Conservation (phyloP, 2,888 invertebrate genomes). For the Quadroppia sp. region DNA sequence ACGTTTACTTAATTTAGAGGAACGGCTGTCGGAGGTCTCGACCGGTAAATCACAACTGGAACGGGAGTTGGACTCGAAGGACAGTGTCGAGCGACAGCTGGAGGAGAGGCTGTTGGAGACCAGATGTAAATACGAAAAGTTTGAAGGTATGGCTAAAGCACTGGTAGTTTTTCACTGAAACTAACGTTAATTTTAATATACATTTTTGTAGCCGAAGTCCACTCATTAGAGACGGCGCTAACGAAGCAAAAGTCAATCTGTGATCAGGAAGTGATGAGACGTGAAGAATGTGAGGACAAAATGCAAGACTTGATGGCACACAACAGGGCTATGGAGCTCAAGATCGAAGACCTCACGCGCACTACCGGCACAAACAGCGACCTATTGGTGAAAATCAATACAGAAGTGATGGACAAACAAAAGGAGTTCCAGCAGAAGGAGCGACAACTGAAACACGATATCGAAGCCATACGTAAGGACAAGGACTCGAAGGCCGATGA, state of each 20-base stretch:
- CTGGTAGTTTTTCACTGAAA: not conserved
- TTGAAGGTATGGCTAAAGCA: conserved; percentile 35
- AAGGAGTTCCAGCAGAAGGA: conserved; percentile 29
- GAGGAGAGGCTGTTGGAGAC: conserved; percentile 34
- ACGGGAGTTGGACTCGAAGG: conserved; percentile 36
- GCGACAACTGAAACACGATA: conserved; percentile 16
- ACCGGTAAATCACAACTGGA: conserved; percentile 34
- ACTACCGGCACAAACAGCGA: conserved; percentile 38
- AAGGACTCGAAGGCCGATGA: conserved; percentile 21
- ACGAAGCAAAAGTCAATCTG: not conserved
- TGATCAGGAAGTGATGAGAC: conserved; percentile 32
- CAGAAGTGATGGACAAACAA: conserved; percentile 40
- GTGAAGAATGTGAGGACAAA: conserved; percentile 33
- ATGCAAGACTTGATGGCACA: not conserved
- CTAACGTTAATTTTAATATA: not conserved
- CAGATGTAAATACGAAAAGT: conserved; percentile 36
- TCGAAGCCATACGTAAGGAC: conserved; percentile 23
- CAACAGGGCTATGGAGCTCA: conserved; percentile 24
- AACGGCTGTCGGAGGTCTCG: conserved; percentile 3
- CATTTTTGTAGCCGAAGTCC: conserved; percentile 39
- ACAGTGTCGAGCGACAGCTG: not conserved
- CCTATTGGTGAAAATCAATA: conserved; percentile 39
- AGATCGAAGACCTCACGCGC: conserved; percentile 34
- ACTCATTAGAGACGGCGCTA: conserved; percentile 24
- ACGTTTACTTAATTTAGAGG: conserved; percentile 26